Conservation (phyloP, 2,797 vertebrate genomes). For the Neopelma chrysocephalum region DNA sequence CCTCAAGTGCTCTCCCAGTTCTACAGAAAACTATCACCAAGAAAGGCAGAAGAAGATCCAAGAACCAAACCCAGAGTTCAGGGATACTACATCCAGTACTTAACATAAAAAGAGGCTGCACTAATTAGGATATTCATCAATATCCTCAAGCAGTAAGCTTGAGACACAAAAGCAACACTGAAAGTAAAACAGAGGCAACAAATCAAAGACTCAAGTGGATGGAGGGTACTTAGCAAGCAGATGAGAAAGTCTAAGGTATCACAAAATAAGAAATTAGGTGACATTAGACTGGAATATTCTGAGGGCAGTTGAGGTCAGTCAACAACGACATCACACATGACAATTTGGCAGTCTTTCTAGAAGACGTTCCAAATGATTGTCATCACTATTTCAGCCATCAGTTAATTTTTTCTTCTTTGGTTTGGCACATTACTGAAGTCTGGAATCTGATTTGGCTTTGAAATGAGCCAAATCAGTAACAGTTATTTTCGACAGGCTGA, state of each 20-base stretch:
- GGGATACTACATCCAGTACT: neutral
- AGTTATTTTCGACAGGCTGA: neutral
- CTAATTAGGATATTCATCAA: neutral
- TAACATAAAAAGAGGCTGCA: neutral
- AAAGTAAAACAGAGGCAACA: neutral
- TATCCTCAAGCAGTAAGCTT: neutral
- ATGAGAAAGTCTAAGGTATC: neutral
- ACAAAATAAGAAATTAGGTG: neutral
- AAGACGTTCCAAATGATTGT: constrained; percentile 47
- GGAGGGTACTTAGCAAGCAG: neutral
- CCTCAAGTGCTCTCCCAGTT: neutral
- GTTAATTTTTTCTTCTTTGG: constrained; percentile 7
- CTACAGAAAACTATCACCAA: neutral
- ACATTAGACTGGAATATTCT: constrained; percentile 1
- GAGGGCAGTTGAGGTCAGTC: constrained; percentile 32
- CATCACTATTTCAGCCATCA: constrained; percentile 38
- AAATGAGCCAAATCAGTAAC: constrained; percentile 24
- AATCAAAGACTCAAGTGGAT: neutral
- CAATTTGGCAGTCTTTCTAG: constrained; percentile 12
- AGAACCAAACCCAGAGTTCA: neutral
- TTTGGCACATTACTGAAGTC: constrained; percentile 4
- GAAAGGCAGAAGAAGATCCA: neutral
- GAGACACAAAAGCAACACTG: neutral
- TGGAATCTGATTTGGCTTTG: neutral
- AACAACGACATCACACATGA: neutral